Evolutionary conservation across 1,140 invertebrate species (phyloP), one percentile per base, ranked within the genome.

Genomic region (Procambarus virginalis): DNA sequence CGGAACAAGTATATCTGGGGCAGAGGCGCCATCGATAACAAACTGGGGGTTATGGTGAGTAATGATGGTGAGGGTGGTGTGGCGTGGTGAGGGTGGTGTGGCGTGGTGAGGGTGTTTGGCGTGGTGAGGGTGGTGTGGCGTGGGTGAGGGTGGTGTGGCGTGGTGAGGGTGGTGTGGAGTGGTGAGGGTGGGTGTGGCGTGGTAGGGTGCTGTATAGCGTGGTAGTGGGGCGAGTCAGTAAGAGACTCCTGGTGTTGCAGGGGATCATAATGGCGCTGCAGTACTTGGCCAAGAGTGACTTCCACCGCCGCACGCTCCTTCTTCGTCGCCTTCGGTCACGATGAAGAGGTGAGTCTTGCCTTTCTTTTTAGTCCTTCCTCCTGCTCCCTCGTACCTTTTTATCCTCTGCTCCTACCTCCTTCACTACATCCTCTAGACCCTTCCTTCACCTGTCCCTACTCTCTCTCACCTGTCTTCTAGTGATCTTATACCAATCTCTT

Each of bases 291-390:
- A 91, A 93, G 81, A 93, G 93, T 85, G 94, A 94, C 4, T 93
- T 93, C 83, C 92, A 93, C 89, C 95, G n/a, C 95, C 4, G 86
- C 93, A 68, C 93, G 95, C 91, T 93, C 94, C 68, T 95, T 96
- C 92, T 95, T 94, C 92, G 92, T 96, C 48, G 95, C 94, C n/a
- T 95, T 95, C 93, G 95, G 95, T 6, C 95, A 96, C 93, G 95
- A 96, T 93, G 95, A 96, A 93, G 95, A 96, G 93, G 95, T 95
- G 93, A 91, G 92, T 22, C n/a, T 3, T 64, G 34, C 12, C 20
- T 49, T 20, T 22, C 20, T 49, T 48, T 75, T 58, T 9, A 14
- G 0, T 68, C 64, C 17, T 20, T 68, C 64, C 64, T 58, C 55
- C 12, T 17, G 10, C 12, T 68, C 64, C 17, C 17, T 68, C 17